phyloP scores from a whole-genome alignment of 2,888 invertebrate species.

The Ornithoptera priamus region DNA sequence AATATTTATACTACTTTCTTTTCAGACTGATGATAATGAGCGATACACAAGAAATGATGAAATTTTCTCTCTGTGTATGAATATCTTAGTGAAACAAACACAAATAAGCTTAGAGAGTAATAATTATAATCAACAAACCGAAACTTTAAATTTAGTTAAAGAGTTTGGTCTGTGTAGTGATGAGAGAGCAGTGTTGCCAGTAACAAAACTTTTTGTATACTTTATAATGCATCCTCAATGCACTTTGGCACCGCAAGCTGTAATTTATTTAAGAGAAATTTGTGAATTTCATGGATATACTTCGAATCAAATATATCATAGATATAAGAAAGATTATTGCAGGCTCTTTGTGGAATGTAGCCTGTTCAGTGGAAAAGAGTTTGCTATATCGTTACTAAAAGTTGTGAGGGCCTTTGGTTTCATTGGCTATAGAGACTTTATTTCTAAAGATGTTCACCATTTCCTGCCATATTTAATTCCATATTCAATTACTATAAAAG shows the following conservation, averaged over 20 bases:
- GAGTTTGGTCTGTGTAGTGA: constrained; percentile 67
- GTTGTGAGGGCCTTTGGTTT: constrained; percentile 85
- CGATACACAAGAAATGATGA: constrained; percentile 55
- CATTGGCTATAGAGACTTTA: constrained; percentile 83
- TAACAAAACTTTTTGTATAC: constrained; percentile 78
- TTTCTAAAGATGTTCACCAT: constrained; percentile 84
- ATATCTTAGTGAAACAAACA: constrained; percentile 67
- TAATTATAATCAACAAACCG: constrained; percentile 76
- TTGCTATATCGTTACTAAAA: constrained; percentile 80
- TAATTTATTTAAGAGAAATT: constrained; percentile 78
- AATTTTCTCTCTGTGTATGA: constrained; percentile 59
- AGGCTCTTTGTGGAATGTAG: constrained; percentile 82
- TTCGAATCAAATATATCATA: constrained; percentile 80
- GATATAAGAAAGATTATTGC: constrained; percentile 82
- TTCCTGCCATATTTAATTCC: constrained; percentile 83
- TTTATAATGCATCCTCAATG: constrained; percentile 83
- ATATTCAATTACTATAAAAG: constrained; percentile 77
- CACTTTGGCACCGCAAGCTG: constrained; percentile 77
- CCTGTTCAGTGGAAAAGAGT: constrained; percentile 77
- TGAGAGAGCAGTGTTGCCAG: constrained; percentile 63
- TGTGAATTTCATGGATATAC: constrained; percentile 77
- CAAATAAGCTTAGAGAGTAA: constrained; percentile 73
- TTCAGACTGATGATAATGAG: constrained; percentile 50
- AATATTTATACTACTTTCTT: not conserved
- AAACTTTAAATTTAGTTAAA: constrained; percentile 75